A percentile compares a stretch with the other conserved stretches of the same genome.
phyloP scores from a whole-genome alignment of 2,797 vertebrate genomes.

The Propithecus perrieri region DNA sequence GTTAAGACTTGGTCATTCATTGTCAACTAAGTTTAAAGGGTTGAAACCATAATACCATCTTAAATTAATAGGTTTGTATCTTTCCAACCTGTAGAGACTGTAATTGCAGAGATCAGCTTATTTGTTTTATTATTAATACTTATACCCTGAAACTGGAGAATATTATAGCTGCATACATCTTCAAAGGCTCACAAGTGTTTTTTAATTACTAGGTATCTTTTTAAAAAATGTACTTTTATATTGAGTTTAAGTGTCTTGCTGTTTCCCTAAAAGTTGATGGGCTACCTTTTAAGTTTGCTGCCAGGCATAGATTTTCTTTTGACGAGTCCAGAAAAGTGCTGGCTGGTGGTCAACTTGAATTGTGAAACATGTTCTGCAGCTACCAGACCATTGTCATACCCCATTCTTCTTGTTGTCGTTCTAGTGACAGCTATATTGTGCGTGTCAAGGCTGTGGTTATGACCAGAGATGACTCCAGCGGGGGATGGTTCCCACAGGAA shows the following conservation, averaged over 20 bases:
- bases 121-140: not conserved
- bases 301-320: not conserved
- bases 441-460: slow-evolving; percentile 99
- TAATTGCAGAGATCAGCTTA: not conserved
- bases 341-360: not conserved
- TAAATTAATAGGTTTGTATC: not conserved
- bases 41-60: slow-evolving; percentile 2
- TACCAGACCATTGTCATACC: slow-evolving; percentile 66
- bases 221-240: not conserved
- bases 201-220: not conserved
- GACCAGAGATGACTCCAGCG: slow-evolving; percentile 99
- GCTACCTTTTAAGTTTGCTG: not conserved
- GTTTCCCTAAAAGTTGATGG: not conserved
- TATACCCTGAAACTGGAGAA: not conserved
- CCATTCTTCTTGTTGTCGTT: slow-evolving; percentile 77
- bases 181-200: not conserved
- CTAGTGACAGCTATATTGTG: slow-evolving; percentile 99
- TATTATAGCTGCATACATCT: not conserved
- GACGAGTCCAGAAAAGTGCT: not conserved
- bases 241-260: not conserved
- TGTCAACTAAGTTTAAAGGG: slow-evolving; percentile 44
- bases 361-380: slow-evolving; percentile 9
- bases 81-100: not conserved
- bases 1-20: slow-evolving; percentile 16
- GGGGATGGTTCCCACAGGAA: slow-evolving; percentile 99